A percentile compares a stretch with the other conserved stretches of the same genome.
Conservation (phyloP, 2,888 invertebrate species). For the Volucella bombylans region DNA sequence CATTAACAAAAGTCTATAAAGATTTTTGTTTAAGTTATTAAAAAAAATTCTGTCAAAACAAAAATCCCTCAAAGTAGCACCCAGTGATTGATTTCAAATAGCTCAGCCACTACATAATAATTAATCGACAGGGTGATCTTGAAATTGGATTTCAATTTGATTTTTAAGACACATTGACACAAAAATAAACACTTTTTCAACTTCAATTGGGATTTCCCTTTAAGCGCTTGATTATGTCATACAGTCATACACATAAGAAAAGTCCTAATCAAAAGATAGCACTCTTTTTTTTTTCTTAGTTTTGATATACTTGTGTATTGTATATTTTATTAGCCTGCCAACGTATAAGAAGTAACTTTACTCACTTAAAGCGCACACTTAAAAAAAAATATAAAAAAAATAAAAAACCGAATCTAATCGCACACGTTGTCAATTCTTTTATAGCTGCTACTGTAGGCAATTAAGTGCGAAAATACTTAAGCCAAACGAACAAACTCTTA, state of each 20-base stretch:
- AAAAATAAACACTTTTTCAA: background rate
- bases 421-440: background rate
- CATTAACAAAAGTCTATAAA: constrained; percentile 10
- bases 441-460: constrained; percentile 45
- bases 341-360: background rate
- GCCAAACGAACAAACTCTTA: constrained; percentile 83
- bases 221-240: background rate
- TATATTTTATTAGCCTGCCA: too few species aligned
- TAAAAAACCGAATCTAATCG: background rate
- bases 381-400: background rate
- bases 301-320: background rate
- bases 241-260: constrained; percentile 14
- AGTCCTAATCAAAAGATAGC: constrained; percentile 5
- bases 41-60: background rate
- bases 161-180: constrained; percentile 35
- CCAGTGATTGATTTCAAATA: constrained; percentile 13
- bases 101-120: background rate
- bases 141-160: constrained; percentile 6
- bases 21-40: background rate
- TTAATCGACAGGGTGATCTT: constrained; percentile 20
- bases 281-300: background rate
- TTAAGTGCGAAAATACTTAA: constrained; percentile 82
- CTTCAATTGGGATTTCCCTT: constrained; percentile 4
- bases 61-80: background rate
- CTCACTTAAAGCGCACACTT: constrained; percentile 1